phyloP scores from a whole-genome alignment of 2,797 vertebrate species.

The Pangasius krempfi region DNA sequence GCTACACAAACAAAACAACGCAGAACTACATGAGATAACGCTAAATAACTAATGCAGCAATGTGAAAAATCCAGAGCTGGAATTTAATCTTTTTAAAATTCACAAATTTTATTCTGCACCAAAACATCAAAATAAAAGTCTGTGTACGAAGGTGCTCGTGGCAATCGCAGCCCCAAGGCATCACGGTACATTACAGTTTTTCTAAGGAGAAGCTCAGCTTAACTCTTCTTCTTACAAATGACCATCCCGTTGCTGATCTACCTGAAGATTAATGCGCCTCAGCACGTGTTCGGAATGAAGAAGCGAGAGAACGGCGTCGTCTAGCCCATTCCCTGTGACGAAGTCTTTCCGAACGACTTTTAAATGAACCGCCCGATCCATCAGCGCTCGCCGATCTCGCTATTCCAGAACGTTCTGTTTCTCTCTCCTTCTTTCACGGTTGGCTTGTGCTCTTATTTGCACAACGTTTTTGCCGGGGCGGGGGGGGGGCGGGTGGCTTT shows the following conservation, averaged over 20 bases:
- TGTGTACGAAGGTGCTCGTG: neutral
- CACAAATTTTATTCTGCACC: neutral
- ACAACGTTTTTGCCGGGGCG: neutral
- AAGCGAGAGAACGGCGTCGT: neutral
- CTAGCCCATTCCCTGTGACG: neutral
- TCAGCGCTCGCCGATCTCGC: neutral
- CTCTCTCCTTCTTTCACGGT: neutral
- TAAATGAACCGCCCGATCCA: neutral
- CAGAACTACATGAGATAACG: neutral
- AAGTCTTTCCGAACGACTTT: constrained; percentile 18
- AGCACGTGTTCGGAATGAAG: neutral
- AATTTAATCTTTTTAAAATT: neutral
- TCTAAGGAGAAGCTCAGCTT: neutral
- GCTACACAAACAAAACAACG: no score
- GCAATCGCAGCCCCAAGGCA: no score
- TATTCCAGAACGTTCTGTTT: neutral
- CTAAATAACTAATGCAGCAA: neutral
- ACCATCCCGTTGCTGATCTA: neutral
- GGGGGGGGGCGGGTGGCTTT: no score
- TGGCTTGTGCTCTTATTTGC: constrained; percentile 10
- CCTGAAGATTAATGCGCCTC: neutral
- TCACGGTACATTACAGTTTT: no score
- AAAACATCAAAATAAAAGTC: neutral
- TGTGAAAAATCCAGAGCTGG: no score
- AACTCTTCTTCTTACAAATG: neutral